Base-by-base conservation (phyloP, 2,797 vertebrate genomes). In the Enteromius afrohamiltoni region DNA sequence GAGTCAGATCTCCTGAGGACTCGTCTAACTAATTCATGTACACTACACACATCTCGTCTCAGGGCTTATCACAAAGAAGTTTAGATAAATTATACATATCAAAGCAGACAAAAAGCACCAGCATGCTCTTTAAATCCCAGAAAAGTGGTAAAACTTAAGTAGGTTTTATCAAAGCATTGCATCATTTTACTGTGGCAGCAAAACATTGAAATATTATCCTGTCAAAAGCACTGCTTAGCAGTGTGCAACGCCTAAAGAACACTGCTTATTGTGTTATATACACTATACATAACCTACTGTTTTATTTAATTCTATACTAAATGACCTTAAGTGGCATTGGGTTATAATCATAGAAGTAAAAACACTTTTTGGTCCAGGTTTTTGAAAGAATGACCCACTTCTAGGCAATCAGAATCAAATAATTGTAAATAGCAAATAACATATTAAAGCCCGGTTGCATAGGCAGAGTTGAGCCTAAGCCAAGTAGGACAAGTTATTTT, bases 71-170 rank as follows among this genome's bases (percentile, higher is more conserved):
- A 74, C 80, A 75, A 82, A 79, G 62, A 58, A 64, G 70, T 64
- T 64, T 65, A 37, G 42, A 75, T 75, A 64, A 65, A 80, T 71
- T 80, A 80, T 58, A 47, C 68, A 71, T 60, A 55, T 80, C 68
- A 80, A 71, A 80, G 67, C 23, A 42, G 65, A 80, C 65, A 55
- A 42, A 73, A 60, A 64, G 37, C 26, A 31, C 49, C 65, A 26
- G 49, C 34, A 29, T 69, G n/a, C 69, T 78, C 60, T 47, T 78
- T 64, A 78, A 78, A 78, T 67, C 60, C 40, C 42, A 65, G 45
- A 49, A 49, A 78, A 65, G 42, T 47, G 7, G 21, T 23, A 65
- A 77, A 47, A 78, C 37, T 26, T 45, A 16, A 47, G 23, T 47
- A 31, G 34, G n/a, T 69, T 69, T 45, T 19, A 21, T 42, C 47